Conservation (phyloP, 2,113 vertebrate species). For the Psophia crepitans region DNA sequence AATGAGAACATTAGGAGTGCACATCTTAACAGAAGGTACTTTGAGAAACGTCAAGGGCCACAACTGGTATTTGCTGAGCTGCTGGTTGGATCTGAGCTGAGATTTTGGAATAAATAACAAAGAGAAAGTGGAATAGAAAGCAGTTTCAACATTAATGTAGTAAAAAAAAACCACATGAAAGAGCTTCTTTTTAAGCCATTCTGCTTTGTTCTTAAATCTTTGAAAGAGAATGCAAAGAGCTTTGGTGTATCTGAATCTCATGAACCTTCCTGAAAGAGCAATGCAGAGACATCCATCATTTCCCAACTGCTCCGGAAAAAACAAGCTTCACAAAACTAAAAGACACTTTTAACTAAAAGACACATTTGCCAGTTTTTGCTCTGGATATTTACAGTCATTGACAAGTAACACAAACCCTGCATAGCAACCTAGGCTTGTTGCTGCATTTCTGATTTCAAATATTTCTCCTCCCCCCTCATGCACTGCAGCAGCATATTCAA, state of each 20-base stretch:
- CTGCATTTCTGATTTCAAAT: not conserved
- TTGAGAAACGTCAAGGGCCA: not conserved
- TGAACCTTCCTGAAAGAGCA: not conserved
- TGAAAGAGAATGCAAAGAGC: not conserved
- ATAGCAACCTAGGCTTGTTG: not conserved
- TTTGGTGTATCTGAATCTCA: not conserved
- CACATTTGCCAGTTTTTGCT: not conserved
- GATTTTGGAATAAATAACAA: not conserved
- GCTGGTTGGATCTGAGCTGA: not conserved
- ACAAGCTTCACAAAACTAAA: not conserved
- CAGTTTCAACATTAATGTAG: not conserved
- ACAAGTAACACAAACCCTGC: not conserved
- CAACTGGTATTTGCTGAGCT: not conserved
- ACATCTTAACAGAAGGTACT: not conserved
- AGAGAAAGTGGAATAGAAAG: not conserved
- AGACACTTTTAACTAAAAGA: not conserved
- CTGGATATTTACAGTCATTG: not conserved
- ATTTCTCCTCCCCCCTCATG: not conserved
- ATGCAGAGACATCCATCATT: not conserved
- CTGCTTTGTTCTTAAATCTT: not conserved
- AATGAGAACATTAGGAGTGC: not conserved
- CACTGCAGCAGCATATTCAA: not conserved
- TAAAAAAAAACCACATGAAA: not conserved
- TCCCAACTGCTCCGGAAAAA: accelerated
- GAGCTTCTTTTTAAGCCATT: not conserved